phyloP scores from a whole-genome alignment of 2,113 vertebrate species.

The Mesocricetus auratus region DNA sequence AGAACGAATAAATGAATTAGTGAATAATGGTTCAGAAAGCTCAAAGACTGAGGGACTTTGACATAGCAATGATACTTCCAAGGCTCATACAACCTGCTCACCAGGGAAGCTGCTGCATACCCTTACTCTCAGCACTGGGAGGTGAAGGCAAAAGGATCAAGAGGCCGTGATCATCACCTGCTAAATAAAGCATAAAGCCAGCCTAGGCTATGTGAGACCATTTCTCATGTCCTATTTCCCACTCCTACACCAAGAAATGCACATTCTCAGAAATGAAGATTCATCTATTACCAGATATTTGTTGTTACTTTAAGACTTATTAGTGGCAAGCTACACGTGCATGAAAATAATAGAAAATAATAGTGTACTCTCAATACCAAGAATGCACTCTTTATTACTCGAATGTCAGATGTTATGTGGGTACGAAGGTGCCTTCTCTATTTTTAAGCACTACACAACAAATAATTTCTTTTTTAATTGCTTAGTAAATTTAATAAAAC shows the following conservation, averaged over 20 bases:
- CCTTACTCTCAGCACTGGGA: background rate
- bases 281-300: background rate
- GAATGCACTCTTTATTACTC: background rate
- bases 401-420: background rate
- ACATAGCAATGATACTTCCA: background rate
- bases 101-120: background rate
- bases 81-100: background rate
- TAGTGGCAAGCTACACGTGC: background rate
- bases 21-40: background rate
- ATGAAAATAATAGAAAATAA: background rate
- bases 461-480: conserved; percentile 17
- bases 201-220: background rate
- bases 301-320: background rate
- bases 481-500: background rate
- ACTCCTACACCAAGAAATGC: background rate
- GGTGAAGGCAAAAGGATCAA: too few relatives aligned
- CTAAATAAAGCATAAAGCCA: background rate
- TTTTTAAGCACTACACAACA: background rate
- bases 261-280: background rate
- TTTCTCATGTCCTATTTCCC: background rate
- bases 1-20: background rate
- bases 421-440: background rate
- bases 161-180: background rate
- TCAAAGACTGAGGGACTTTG: background rate
- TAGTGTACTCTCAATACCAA: background rate